These are phyloP conservation scores for Cossypha caffra DNA, from an alignment of 2,797 vertebrate species.

Conservation along the genomic window DNA sequence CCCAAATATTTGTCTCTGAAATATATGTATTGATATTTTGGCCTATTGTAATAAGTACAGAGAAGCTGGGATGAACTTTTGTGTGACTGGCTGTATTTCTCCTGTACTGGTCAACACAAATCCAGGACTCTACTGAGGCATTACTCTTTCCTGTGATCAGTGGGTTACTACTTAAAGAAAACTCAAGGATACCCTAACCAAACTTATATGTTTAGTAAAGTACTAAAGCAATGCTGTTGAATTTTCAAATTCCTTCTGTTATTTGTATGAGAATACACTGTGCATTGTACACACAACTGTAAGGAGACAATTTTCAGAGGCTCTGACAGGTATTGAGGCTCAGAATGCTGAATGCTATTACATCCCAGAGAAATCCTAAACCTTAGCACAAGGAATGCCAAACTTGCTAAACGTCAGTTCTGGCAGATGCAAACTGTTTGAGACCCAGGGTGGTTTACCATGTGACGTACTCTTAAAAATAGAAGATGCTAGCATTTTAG, in stretches of 20 bases:
- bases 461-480: not conserved
- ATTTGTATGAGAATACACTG: not conserved
- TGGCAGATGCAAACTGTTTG: not conserved
- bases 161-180: not conserved
- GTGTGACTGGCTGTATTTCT: not conserved
- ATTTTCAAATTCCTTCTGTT: not conserved
- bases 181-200: not conserved
- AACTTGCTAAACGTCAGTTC: not conserved
- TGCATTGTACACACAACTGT: not conserved
- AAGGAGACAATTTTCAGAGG: not conserved
- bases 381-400: not conserved
- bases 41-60: not conserved
- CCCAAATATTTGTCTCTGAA: not conserved
- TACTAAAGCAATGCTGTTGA: not conserved
- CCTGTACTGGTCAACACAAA: not conserved
- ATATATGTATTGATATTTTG: not conserved
- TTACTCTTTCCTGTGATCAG: not conserved
- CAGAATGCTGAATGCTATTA: not conserved
- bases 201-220: not conserved
- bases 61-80: not conserved
- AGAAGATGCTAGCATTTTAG: not conserved
- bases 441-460: not conserved
- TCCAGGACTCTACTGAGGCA: not conserved
- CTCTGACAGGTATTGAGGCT: not conserved
- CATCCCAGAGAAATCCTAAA: not conserved